A percentile compares a stretch with the other conserved stretches of the same genome.
phyloP scores from a whole-genome alignment of 92 coral and sea anemone genomes.

The Siderastrea radians region DNA sequence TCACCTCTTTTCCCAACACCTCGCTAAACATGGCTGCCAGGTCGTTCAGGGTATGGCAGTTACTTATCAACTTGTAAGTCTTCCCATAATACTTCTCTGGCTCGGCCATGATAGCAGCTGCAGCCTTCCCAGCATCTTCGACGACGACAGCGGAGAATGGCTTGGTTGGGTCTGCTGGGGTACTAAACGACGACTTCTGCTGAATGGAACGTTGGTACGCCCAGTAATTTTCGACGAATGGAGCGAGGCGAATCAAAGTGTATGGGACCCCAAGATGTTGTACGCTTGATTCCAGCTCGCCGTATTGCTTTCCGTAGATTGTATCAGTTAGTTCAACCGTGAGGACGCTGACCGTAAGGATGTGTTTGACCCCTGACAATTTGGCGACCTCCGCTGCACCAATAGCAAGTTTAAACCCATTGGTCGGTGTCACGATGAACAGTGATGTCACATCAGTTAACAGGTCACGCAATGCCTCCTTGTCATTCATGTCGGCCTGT shows the following conservation, averaged over 20 bases:
- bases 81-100: constrained; percentile 82
- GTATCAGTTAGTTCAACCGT: constrained; percentile 54
- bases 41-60: constrained; percentile 69
- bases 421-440: constrained; percentile 76
- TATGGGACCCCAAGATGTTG: constrained; percentile 53
- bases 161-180: constrained; percentile 71
- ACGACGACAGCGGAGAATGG: constrained; percentile 72
- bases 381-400: constrained; percentile 76
- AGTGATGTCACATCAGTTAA: constrained; percentile 66
- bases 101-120: constrained; percentile 75
- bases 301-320: constrained; percentile 63
- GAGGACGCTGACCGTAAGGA: constrained; percentile 66
- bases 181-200: constrained; percentile 51
- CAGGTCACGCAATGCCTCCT: constrained; percentile 37
- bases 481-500: constrained; percentile 79
- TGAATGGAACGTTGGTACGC: constrained; percentile 46
- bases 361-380: constrained; percentile 70
- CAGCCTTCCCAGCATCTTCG: constrained; percentile 80
- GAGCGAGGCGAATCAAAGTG: constrained; percentile 75
- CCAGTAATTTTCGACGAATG: constrained; percentile 78
- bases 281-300: constrained; percentile 66
- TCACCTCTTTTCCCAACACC: constrained; percentile 57
- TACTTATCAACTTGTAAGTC: constrained; percentile 72
- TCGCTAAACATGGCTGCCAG: constrained; percentile 54
- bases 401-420: constrained; percentile 62